phyloP scores from a whole-genome alignment of 2,888 invertebrate genomes.

The Pollenia angustigena region DNA sequence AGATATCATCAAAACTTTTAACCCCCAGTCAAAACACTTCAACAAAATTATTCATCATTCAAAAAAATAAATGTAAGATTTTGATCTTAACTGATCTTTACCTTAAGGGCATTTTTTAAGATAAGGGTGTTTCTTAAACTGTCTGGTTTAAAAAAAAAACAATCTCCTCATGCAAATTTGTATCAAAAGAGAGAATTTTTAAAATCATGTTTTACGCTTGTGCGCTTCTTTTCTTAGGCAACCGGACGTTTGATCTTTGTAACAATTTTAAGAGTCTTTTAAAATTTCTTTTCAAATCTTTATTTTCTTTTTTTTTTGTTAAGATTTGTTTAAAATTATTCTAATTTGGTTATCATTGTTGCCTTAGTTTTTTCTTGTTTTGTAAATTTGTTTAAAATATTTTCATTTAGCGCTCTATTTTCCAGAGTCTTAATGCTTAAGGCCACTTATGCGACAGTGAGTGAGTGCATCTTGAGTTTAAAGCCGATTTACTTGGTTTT shows the following conservation, averaged over 20 bases:
- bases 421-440: slow-evolving; percentile 11
- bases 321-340: slow-evolving; percentile 32
- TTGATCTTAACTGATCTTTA: slow-evolving; percentile 43
- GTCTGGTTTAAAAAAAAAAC: neutral
- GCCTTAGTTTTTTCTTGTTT: neutral
- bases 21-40: slow-evolving; percentile 18
- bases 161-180: slow-evolving; percentile 34
- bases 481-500: slow-evolving; percentile 58
- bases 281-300: slow-evolving; percentile 7
- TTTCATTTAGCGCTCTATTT: slow-evolving; percentile 47
- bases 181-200: neutral
- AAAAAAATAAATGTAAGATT: slow-evolving; percentile 12
- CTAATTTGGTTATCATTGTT: slow-evolving; percentile 62
- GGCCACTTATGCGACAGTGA: slow-evolving; percentile 51
- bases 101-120: slow-evolving; percentile 34
- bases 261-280: neutral
- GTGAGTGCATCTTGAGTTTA: slow-evolving; percentile 58
- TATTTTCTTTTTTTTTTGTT: neutral
- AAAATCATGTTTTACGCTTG: slow-evolving; percentile 59
- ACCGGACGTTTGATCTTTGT: neutral
- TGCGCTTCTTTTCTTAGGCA: slow-evolving; percentile 15
- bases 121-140: slow-evolving; percentile 4
- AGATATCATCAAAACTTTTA: slow-evolving; percentile 34
- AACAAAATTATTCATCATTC: neutral
- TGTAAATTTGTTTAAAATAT: slow-evolving; percentile 40